Conservation (phyloP, 2,888 invertebrate genomes). For the Lepeophtheirus nordmannii region DNA sequence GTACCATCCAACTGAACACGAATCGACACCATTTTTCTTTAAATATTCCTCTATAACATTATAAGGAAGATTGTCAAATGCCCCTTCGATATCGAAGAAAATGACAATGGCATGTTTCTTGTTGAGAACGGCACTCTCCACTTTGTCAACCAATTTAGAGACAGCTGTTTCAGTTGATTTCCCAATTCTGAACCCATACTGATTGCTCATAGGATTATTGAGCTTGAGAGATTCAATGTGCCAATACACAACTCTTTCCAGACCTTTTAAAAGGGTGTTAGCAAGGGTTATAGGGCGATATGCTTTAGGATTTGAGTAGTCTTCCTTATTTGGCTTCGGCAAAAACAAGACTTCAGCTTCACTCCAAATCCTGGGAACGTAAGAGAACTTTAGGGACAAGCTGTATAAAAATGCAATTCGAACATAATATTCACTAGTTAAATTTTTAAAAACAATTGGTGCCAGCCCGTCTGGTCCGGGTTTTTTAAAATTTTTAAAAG, state of each 20-base stretch:
- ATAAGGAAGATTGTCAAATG: neutral
- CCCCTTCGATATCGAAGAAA: slow-evolving; percentile 5
- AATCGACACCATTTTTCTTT: neutral
- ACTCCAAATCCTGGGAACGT: neutral
- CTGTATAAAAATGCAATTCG: neutral
- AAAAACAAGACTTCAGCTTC: neutral
- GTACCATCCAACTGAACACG: neutral
- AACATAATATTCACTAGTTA: neutral
- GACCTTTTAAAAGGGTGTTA: neutral
- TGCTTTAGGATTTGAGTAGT: neutral
- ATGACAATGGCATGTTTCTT: neutral
- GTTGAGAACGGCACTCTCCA: slow-evolving; percentile 2
- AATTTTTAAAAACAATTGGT: neutral
- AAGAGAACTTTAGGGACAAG: neutral
- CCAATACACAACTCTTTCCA: neutral
- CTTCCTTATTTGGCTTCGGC: neutral
- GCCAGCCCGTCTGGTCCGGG: neutral
- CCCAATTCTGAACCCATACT: neutral
- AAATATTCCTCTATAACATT: neutral
- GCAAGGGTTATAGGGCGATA: neutral
- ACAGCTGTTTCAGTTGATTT: neutral
- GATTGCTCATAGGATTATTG: neutral
- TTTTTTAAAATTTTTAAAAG: neutral
- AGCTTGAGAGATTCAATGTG: neutral
- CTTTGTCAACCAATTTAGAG: neutral